These are phyloP conservation scores for Tillus elongatus DNA, from an alignment of 2,888 invertebrate genomes.

Conservation along the genomic window DNA sequence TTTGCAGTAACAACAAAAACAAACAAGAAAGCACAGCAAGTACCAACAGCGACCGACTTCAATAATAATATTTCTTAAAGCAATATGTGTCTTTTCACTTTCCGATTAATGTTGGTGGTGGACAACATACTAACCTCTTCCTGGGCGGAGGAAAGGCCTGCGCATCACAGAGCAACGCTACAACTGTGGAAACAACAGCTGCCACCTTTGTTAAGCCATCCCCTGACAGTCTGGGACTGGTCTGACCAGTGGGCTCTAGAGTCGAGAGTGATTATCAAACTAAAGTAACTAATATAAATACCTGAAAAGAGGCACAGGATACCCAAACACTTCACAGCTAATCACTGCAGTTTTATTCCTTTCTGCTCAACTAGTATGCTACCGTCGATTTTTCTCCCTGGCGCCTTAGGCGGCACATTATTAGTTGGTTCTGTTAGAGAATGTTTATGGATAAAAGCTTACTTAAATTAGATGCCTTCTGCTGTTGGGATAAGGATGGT, in stretches of 20 bases:
- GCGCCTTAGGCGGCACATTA: conserved; percentile 51
- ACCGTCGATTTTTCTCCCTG: conserved; percentile 43
- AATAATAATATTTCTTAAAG: no score
- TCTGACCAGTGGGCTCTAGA: conserved; percentile 48
- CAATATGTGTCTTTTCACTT: not conserved
- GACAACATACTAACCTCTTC: conserved; percentile 40
- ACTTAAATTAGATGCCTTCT: no score
- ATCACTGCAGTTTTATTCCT: conserved; percentile 43
- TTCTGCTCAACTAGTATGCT: conserved; percentile 44
- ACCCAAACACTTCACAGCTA: conserved; percentile 61
- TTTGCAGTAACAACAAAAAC: no score
- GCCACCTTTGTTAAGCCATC: conserved; percentile 49
- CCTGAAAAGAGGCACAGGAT: conserved; percentile 64
- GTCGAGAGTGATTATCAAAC: conserved; percentile 17
- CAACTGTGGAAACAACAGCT: conserved; percentile 21
- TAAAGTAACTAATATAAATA: conserved; percentile 38
- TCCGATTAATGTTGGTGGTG: not conserved
- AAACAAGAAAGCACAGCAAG: no score
- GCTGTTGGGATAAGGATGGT: no score
- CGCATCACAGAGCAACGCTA: conserved; percentile 46
- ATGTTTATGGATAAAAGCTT: conserved; percentile 8
- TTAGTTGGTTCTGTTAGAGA: conserved; percentile 54
- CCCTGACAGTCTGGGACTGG: conserved; percentile 44
- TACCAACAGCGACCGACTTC: no score
- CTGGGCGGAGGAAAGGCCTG: conserved; percentile 49